Evolutionary conservation across 1,140 invertebrate genomes (phyloP), one percentile per base, ranked within the genome.

Genomic region (Drosophila pseudoobscura): DNA sequence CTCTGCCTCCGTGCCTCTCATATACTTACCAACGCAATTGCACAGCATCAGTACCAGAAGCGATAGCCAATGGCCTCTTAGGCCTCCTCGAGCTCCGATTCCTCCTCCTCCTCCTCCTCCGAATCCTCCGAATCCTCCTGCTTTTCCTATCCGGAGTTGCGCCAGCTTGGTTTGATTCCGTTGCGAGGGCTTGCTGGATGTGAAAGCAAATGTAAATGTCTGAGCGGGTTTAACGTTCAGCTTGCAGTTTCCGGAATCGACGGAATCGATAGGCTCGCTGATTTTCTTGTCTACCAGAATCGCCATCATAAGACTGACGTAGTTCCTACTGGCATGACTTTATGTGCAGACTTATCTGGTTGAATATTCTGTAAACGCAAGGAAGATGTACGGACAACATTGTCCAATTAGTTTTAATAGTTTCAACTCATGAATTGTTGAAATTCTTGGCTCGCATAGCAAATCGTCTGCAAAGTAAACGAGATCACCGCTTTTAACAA

Each of bases 21-120:
- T 26, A 13, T 17, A 80, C 90, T 90, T 76, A 91, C 90, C 90
- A 60, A 91, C 87, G 62, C 87, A 91, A 51, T 87, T 91, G 80
- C 78, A 77, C 15, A 88, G 59, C 3, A 88, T 54, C 1, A 88
- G 49, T 2, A 80, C 53, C 7, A 82, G 44, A 3, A 90, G 52
- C 43, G 91, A 43, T 31, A 88, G 57, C 73, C 84, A 75, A 43
- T 78, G 63, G 20, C 87, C 15, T 22, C 47, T 49, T 29, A 58
- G 50, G 9, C 41, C 60, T 26, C 31, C 41, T 13, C 35, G 35
- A 13, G 11, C 35, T 13, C 35, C 3, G 35, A 13, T 13, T 39
- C 31, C 1, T 35, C 31, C 31, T 31, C 58, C 51, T 22, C 41
- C 26, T 50, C 76, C 72, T 59, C 55, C 52, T 22, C 41, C 26